Percentiles rank a stretch among this genome's conserved stretches.
phyloP scores from a whole-genome alignment of 2,113 vertebrate species.

The Tachycineta bicolor region DNA sequence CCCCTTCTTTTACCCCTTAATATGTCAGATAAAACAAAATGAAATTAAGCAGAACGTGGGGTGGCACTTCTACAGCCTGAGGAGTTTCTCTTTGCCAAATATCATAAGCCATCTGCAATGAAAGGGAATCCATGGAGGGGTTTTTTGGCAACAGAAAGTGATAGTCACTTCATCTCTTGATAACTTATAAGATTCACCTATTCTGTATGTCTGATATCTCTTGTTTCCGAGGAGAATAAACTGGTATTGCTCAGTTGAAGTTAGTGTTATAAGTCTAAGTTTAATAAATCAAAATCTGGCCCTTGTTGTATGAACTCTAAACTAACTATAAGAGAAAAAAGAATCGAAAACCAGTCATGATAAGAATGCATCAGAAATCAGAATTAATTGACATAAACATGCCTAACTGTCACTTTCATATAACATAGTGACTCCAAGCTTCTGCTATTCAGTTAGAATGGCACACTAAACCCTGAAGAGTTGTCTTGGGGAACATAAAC shows the following conservation, averaged over 20 bases:
- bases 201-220: background rate
- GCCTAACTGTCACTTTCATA: background rate
- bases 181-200: background rate
- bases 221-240: background rate
- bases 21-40: background rate
- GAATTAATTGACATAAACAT: background rate
- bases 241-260: background rate
- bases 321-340: background rate
- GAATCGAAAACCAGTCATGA: background rate
- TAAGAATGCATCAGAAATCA: background rate
- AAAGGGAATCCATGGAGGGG: background rate
- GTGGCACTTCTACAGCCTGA: background rate
- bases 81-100: background rate
- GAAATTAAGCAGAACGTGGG: background rate
- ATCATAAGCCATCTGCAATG: background rate
- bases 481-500: conserved; percentile 21
- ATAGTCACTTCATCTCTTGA: background rate
- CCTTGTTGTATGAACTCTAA: background rate
- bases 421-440: background rate
- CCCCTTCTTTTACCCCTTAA: background rate
- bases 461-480: background rate
- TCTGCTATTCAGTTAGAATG: background rate
- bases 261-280: background rate
- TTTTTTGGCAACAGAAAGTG: background rate
- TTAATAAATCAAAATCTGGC: background rate